Base-by-base conservation (phyloP, 2,888 invertebrate genomes). In the Lissonota sp. region DNA sequence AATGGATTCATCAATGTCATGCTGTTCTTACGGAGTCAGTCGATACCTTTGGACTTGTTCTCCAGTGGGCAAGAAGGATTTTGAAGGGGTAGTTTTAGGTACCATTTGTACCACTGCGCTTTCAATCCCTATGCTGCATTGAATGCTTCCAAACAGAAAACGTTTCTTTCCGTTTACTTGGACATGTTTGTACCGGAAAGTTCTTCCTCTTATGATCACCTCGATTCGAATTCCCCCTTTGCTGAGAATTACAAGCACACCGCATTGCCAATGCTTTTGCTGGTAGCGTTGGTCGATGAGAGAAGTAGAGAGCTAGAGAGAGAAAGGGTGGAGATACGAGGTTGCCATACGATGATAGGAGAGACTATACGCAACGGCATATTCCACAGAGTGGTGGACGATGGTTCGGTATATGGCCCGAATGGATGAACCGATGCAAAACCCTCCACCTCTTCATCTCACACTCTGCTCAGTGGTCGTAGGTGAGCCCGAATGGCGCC, bases 401-500 rank as follows among this genome's bases (percentile, higher is more conserved):
- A 83, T 74, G 80, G 79, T 84, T 26, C 83, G 84, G 78, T 84
- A 87, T 26, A 26, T 85, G 85, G 83, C 86, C 87, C 88, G 87
- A 88, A 87, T 89, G 88, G 88, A 91, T 91, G 77, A 81, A 74
- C 78, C 53, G 74, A 75, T 82, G 81, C 71, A 79, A 67, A 60
- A 58, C 49, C 63, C 51, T 14, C 53, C 44, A 51, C 72, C 39
- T 7, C 57, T 44, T 12, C 49, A 57, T 57, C 64, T 66, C 46
- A 40, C 84, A 26, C 60, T 67, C 81, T 80, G 83, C 60, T 82
- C 82, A 84, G 75, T 87, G 85, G 80, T 80, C 87, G 85, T 86
- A 86, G 86, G 85, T 86, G 86, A 88, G 84, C 82, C 73, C 86
- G 86, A 87, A 86, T 87, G 86, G 85, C 85, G 86, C 80, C 80